Evolutionary conservation across 2,888 invertebrate species (phyloP).

Genomic region (Hypomecis punctinalis): DNA sequence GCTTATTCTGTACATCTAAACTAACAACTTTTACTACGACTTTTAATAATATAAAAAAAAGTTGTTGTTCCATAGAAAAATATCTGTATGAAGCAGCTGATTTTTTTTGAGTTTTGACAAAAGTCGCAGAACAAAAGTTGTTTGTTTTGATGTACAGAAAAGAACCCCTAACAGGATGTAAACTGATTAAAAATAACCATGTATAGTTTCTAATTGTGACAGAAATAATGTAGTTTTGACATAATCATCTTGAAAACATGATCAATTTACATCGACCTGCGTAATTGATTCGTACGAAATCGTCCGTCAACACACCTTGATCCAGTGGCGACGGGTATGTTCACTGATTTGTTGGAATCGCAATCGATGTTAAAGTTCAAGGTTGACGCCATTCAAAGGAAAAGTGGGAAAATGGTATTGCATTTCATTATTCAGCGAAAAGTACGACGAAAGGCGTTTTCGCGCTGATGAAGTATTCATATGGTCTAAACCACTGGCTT

Average conservation of each 20-base stretch:
- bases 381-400: constrained; percentile 38
- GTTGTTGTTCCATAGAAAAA: too few relatives aligned
- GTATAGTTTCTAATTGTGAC: too few relatives aligned
- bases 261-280: background rate
- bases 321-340: constrained; percentile 3
- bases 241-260: background rate
- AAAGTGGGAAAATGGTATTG: constrained; percentile 25
- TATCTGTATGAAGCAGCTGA: too few relatives aligned
- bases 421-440: constrained; percentile 21
- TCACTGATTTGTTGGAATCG: constrained; percentile 35
- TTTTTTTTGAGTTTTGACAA: too few relatives aligned
- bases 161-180: too few relatives aligned
- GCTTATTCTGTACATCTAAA: too few relatives aligned
- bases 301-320: background rate
- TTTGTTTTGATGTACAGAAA: too few relatives aligned
- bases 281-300: background rate
- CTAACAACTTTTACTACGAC: too few relatives aligned
- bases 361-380: constrained; percentile 56
- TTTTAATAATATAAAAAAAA: too few relatives aligned
- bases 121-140: too few relatives aligned
- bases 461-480: constrained; percentile 2
- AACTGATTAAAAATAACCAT: too few relatives aligned
- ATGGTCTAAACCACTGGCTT: background rate
- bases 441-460: constrained; percentile 1
- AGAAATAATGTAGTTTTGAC: too few relatives aligned